Conservation (phyloP, 2,113 vertebrate genomes). For the Nycticryphes semicollaris region DNA sequence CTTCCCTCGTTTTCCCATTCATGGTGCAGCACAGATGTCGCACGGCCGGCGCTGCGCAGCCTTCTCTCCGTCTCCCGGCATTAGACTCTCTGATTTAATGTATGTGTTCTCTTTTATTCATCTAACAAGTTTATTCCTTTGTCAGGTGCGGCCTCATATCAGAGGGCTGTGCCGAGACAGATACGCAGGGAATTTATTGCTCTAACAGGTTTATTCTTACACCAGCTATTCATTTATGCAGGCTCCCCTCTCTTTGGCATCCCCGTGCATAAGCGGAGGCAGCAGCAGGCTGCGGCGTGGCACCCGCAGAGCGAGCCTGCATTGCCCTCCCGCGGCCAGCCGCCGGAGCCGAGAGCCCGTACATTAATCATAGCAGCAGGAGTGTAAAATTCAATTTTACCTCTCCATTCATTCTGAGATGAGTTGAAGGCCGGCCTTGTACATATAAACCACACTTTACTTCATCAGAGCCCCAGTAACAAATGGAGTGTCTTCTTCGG, state of each 20-base stretch:
- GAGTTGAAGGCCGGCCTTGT: slow-evolving; percentile 95
- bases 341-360: slow-evolving; percentile 16
- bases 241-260: neutral
- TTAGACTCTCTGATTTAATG: slow-evolving; percentile 9
- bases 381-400: slow-evolving; percentile 98
- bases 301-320: slow-evolving; percentile 59
- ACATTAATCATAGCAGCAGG: slow-evolving; percentile 92
- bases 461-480: slow-evolving; percentile 94
- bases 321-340: slow-evolving; percentile 83
- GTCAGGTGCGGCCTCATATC: slow-evolving; percentile 2
- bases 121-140: slow-evolving; percentile 60
- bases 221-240: slow-evolving; percentile 16
- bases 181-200: slow-evolving; percentile 5
- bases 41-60: accelerated
- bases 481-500: slow-evolving; percentile 94
- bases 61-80: neutral
- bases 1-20: neutral
- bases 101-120: neutral
- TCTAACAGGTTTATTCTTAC: slow-evolving; percentile 10
- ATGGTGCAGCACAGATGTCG: accelerated
- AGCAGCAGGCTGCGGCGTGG: neutral
- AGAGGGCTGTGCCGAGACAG: neutral
- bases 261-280: neutral
- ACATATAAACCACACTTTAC: slow-evolving; percentile 89
- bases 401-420: slow-evolving; percentile 94